phyloP scores from a whole-genome alignment of 2,797 vertebrate genomes.

The Sarcophilus harrisii region DNA sequence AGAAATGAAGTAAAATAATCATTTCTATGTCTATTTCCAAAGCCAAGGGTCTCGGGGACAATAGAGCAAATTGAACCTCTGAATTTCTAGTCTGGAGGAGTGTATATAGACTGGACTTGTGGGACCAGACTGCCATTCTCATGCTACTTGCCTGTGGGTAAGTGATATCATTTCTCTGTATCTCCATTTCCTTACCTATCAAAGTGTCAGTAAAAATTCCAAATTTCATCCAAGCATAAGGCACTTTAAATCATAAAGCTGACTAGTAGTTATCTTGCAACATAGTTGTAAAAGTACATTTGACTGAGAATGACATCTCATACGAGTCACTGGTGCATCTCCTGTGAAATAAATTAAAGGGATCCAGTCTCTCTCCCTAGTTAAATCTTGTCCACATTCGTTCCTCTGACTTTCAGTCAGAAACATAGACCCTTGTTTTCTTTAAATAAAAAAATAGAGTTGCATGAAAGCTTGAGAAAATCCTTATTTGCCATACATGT shows the following conservation, averaged over 20 bases:
- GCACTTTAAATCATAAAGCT: constrained; percentile 14
- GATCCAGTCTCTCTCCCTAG: constrained; percentile 48
- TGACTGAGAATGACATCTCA: constrained; percentile 7
- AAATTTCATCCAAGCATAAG: background rate
- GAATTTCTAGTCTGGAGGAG: background rate
- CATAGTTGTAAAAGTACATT: background rate
- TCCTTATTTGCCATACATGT: constrained; percentile 19
- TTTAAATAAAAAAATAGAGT: background rate
- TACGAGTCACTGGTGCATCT: background rate
- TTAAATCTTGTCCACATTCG: constrained; percentile 48
- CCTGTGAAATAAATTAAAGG: background rate
- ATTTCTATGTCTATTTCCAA: constrained; percentile 27
- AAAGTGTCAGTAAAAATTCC: constrained; percentile 8
- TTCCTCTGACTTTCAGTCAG: constrained; percentile 32
- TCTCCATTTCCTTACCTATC: background rate
- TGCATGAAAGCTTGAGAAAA: background rate
- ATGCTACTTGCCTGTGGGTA: background rate
- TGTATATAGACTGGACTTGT: background rate
- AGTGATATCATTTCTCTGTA: background rate
- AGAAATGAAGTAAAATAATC: constrained; percentile 41
- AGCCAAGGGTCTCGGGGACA: background rate
- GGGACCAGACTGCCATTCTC: background rate
- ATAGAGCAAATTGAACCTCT: constrained; percentile 5
- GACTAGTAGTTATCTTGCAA: background rate
- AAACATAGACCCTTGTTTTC: constrained; percentile 49